Conservation (phyloP, 2,113 vertebrate genomes). For the Gorilla gorilla region DNA sequence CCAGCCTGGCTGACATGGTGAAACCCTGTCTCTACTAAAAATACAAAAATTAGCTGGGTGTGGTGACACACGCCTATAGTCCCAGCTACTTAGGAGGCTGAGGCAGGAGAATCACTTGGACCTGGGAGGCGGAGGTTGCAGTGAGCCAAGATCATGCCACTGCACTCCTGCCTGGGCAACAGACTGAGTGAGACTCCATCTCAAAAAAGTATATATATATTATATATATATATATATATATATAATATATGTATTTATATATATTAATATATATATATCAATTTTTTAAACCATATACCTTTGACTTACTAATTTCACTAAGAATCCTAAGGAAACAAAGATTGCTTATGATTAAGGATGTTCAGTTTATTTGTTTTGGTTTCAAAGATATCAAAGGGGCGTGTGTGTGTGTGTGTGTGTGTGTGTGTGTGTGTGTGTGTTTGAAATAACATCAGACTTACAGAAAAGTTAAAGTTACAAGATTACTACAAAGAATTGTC, state of each 20-base stretch:
- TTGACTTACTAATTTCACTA: neutral
- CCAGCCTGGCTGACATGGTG: neutral
- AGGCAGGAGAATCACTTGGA: neutral
- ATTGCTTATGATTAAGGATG: neutral
- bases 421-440: neutral
- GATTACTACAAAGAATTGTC: neutral
- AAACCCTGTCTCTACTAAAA: neutral
- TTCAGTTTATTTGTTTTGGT: neutral
- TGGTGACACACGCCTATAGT: neutral
- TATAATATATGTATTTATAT: neutral
- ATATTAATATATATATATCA: no score
- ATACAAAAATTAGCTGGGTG: neutral
- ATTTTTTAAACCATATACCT: neutral
- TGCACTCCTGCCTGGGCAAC: neutral
- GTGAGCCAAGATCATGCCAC: neutral
- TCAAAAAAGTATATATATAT: neutral
- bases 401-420: neutral
- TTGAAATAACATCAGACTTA: neutral
- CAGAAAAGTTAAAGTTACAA: neutral
- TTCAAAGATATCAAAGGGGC: neutral
- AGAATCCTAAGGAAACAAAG: conserved; percentile 26
- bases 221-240: no score
- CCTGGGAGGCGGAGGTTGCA: neutral
- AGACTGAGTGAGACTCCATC: neutral
- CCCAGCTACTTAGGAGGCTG: neutral